Base-by-base conservation (phyloP, 1,140 invertebrate species). In the Dryas iulia region DNA sequence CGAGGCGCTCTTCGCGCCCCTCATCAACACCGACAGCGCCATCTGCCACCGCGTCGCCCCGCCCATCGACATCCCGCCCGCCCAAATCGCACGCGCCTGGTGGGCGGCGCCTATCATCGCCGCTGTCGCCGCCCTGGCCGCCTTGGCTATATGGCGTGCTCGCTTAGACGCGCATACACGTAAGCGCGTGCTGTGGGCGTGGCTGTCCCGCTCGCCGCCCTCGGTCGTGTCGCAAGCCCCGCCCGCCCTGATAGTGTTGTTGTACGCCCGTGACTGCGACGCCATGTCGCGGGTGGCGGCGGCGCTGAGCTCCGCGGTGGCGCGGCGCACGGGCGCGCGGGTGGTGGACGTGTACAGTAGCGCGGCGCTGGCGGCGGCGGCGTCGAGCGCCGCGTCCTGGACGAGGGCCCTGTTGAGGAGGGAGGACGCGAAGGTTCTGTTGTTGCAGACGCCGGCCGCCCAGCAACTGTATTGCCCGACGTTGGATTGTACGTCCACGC, bases 391-490 rank as follows among this genome's bases (percentile, higher is more conserved):
- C 14, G 76, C 79, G 6, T 66, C 23, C 30, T 47, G 39, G 39
- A 7, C 21, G 14, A 7, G 39, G 0, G 39, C 14, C 0, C 14
- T 47, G 39, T 10, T 47, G 39, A 7, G 39, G 14, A 14, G 39
- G 6, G 14, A 21, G 2, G 39, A 47, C 18, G 39, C 21, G 7
- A 73, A 76, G 57, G 68, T 84, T 11, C 60, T 87, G 71, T 71
- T 89, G 73, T 71, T 87, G 76, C 83, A 87, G 79, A 74, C 83
- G 59, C 84, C 82, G 2, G 84, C 78, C 65, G 72, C 76, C 10
- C 39, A 21, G 14, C 39, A 47, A 64, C 57, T 62, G 78, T 78
- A 63, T 74, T 82, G 66, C 76, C 39, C 76, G 35, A 65, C 71
- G 11, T 56, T 47, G 2, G 6, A 8, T 8, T 2, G 71, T 24